A percentile compares a stretch with the other conserved stretches of the same genome.
These are phyloP conservation scores for Ectemnius cavifrons DNA, from an alignment of 2,888 invertebrate genomes.

Conservation along the genomic window DNA sequence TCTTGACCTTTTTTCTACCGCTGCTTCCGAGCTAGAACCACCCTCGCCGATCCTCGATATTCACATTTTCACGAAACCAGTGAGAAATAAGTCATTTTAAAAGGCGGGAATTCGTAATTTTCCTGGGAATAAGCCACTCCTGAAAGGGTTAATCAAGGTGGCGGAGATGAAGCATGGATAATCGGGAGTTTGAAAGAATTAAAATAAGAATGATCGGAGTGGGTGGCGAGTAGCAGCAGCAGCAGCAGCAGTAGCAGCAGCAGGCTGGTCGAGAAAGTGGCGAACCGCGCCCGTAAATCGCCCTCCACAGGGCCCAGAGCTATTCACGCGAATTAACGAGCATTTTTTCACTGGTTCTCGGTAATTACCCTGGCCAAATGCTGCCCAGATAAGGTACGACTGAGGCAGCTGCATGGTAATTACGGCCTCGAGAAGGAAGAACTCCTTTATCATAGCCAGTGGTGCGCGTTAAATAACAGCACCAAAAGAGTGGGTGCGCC, in stretches of 20 bases:
- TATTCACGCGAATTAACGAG: conserved; percentile 28
- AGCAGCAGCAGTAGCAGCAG: conserved; percentile 24
- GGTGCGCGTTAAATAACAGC: too few relatives aligned
- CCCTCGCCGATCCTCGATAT: too few relatives aligned
- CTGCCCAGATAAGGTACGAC: conserved; percentile 20
- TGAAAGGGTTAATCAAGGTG: too few relatives aligned
- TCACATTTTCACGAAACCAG: too few relatives aligned
- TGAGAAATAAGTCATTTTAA: too few relatives aligned
- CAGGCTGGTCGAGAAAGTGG: conserved; percentile 28
- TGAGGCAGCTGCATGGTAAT: conserved; percentile 16
- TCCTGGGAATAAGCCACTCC: too few relatives aligned
- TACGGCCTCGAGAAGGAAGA: conserved; percentile 14
- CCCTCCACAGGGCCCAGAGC: not conserved
- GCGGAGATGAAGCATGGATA: too few relatives aligned
- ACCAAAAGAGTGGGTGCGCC: too few relatives aligned
- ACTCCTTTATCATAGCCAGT: conserved; percentile 10
- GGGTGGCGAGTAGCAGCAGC: not conserved
- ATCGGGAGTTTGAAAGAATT: too few relatives aligned
- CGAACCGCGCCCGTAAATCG: conserved; percentile 25
- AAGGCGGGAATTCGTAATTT: too few relatives aligned
- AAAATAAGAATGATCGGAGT: conserved; percentile 16
- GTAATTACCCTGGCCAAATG: conserved; percentile 31
- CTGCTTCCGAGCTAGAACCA: too few relatives aligned
- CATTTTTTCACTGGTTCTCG: conserved; percentile 33
- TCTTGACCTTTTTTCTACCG: too few relatives aligned